Evolutionary conservation across 2,113 vertebrate species (phyloP), one percentile per base, ranked within the genome.

Genomic region (Pangasianodon hypophthalmus): DNA sequence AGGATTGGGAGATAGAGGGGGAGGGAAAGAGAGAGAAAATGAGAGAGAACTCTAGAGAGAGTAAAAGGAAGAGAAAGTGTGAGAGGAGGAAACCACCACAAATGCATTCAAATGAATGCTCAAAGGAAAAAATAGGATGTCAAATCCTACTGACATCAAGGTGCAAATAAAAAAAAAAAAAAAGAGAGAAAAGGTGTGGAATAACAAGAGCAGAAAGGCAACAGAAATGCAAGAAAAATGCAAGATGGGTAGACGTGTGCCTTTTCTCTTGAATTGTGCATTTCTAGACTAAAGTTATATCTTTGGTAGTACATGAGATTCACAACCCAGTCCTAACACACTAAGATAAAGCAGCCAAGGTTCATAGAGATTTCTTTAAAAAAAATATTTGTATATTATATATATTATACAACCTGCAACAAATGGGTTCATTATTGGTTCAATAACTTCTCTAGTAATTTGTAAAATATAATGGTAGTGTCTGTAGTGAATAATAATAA

Each of bases 61-160:
- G 41, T 79, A 29, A 71, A 77, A 48, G 32, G 32, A 32, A 83
- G n/a, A 69, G 69, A 85, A 19, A 85, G 54, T 60, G 50, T 41
- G 56, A 79, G 54, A 64, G 52, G 95, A 67, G 48, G 83, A 64
- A 81, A 90, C 48, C 77, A 90, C 48, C 67, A 96, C 96, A 97
- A 96, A 96, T 96, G 96, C 96, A 97, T 96, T 97, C 95, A 95
- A 95, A 96, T 95, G 96, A 97, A 97, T 96, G 92, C 86, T 89
- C 37, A 89, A 89, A 91, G 71, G 29, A 94, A 96, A 93, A 96
- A 90, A 96, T 86, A 94, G 93, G 95, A 87, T 75, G 92, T 94
- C 91, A 88, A 94, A 95, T 94, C 91, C 62, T 37, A 92, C 94
- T 88, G 91, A 91, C 91, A 94, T 94, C 37, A 95, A 93, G 94